phyloP scores from a whole-genome alignment of 2,888 invertebrate genomes.

The Heliothis peltigera region DNA sequence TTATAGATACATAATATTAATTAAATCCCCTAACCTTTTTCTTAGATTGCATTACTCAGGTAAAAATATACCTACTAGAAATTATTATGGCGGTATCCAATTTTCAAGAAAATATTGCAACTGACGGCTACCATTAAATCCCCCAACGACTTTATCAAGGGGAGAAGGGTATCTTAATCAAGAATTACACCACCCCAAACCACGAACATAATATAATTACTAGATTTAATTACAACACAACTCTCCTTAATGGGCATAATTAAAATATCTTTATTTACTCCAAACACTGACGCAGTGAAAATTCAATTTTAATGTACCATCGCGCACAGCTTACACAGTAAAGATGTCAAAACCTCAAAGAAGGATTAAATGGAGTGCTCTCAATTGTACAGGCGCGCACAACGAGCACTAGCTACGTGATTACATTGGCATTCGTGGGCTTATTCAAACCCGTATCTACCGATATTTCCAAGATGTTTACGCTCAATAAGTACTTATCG shows the following conservation, averaged over 20 bases:
- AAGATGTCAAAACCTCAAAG: slow-evolving; percentile 54
- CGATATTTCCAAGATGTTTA: slow-evolving; percentile 54
- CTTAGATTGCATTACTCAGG: background rate
- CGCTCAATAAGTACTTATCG: slow-evolving; percentile 40
- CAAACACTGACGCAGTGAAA: slow-evolving; percentile 22
- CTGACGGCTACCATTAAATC: slow-evolving; percentile 21
- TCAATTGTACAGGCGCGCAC: slow-evolving; percentile 36
- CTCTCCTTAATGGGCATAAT: slow-evolving; percentile 29
- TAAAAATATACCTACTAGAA: background rate
- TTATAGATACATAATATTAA: too few relatives aligned
- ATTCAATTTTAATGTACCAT: slow-evolving; percentile 36
- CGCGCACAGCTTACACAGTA: slow-evolving; percentile 26
- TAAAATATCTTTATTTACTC: slow-evolving; percentile 43
- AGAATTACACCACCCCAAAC: slow-evolving; percentile 14
- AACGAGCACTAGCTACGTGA: slow-evolving; percentile 46
- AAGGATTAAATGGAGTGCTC: slow-evolving; percentile 36
- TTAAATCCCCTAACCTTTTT: too few relatives aligned
- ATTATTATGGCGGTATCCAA: background rate
- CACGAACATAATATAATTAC: slow-evolving; percentile 36
- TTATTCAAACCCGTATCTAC: slow-evolving; percentile 41
- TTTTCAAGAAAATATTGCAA: slow-evolving; percentile 15
- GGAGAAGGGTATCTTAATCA: slow-evolving; percentile 18
- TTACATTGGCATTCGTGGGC: slow-evolving; percentile 40
- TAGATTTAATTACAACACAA: slow-evolving; percentile 33
- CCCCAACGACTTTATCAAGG: background rate